Evolutionary conservation across 2,113 vertebrate genomes (phyloP), one percentile per base, ranked within the genome.

Genomic region (Bucco capensis): DNA sequence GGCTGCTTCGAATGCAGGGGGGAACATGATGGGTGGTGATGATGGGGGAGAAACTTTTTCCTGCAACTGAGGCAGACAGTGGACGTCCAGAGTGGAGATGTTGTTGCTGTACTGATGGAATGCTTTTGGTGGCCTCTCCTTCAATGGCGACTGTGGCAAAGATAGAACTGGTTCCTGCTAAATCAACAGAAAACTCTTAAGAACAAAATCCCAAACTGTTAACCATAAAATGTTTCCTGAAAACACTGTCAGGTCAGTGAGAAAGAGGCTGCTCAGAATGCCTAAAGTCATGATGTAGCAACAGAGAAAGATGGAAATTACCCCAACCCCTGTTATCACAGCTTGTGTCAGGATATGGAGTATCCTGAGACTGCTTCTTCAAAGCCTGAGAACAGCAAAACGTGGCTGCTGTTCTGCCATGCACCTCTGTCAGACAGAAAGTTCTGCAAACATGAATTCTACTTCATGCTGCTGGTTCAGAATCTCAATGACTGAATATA

Each of bases 71-170:
- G 98, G 98, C 73, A 99, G 98, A 56, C 98, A 98, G 93, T 98
- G 99, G 38, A 99, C 98, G 0, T 98, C 98, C 65, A 99, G 92
- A 21, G 98, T 95, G 42, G 99, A 99, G 96, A 98, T 98, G 96
- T 99, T 99, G 98, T 98, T 98, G 96, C 93, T 98, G 97, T 99
- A 99, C 66, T 98, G 98, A 92, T 99, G 99, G 61, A 97, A 98
- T 2, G 96, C 97, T 96, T 95, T 98, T 15, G 97, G 97, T 1
- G 98, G 97, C 50, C 90, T 95, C 91, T 98, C 98, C 3, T 97
- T 98, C 53, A 97, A 91, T 2, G 98, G 97, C 0, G 98, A 97
- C 61, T 96, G 97, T 0, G 98, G 96, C 83, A 98, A 92, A 22
- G 98, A 88, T n/a, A 97, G 96, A 83, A 97, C 71, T 0, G 97